Percentiles rank a stretch among this genome's conserved stretches.
phyloP scores from a whole-genome alignment of 2,797 vertebrate genomes.

The Thamnophis elegans region DNA sequence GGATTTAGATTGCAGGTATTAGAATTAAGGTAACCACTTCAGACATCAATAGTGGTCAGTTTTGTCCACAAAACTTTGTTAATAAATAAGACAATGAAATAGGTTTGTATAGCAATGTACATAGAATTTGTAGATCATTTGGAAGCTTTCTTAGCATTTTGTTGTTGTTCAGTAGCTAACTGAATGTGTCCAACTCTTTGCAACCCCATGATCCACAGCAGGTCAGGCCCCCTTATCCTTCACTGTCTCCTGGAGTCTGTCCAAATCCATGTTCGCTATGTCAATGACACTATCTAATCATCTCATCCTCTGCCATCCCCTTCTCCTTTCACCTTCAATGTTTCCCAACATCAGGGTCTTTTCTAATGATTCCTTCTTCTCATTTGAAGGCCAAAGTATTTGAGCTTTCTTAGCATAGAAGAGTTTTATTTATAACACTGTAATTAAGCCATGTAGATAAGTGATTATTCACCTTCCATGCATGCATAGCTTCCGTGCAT shows the following conservation, averaged over 20 bases:
- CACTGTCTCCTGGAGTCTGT: background rate
- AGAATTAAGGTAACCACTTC: background rate
- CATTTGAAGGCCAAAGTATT: background rate
- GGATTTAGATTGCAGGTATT: background rate
- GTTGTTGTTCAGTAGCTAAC: background rate
- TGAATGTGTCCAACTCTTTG: background rate
- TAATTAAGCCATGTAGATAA: background rate
- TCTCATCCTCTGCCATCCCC: background rate
- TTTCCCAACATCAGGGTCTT: background rate
- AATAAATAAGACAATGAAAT: background rate
- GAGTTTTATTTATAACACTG: background rate
- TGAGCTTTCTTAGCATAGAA: background rate
- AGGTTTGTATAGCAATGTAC: background rate
- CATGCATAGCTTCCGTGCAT: too few species aligned
- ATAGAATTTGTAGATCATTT: background rate
- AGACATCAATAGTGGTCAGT: background rate
- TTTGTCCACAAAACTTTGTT: background rate
- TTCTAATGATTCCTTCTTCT: background rate
- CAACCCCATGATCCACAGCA: background rate
- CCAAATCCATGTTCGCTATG: background rate
- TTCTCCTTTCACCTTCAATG: background rate
- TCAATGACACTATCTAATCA: background rate
- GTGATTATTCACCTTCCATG: too few species aligned
- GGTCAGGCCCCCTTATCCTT: background rate
- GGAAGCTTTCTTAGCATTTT: background rate